Base-by-base conservation (phyloP, 1,140 invertebrate species). In the Halesus radiatus region DNA sequence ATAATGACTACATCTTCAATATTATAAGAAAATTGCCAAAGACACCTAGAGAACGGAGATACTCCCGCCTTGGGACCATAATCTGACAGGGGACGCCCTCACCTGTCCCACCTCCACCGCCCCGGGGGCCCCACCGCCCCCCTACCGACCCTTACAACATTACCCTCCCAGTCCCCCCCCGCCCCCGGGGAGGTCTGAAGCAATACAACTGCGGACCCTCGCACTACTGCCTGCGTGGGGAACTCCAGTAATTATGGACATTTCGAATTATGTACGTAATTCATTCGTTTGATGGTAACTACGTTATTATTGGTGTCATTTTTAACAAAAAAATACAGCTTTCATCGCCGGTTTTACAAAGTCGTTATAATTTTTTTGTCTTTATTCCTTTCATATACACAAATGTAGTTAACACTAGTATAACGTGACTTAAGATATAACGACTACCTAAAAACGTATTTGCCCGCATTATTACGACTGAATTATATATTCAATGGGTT, bases 71-170 rank as follows among this genome's bases (percentile, higher is more conserved):
- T 79, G 82, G 80, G 80, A 81, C 78, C 72, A 66, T 83, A 83
- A 83, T 83, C 76, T 83, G 82, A 83, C 82, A 77, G 70, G 80
- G 80, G 80, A 83, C 62, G 74, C 79, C 79, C 76, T 81, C 76
- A 78, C 76, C 81, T 81, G 80, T 74, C 79, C 73, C 64, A 45
- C 68, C 18, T 60, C 70, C 50, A 32, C 70, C 23, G 16, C 66
- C 52, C 18, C 7, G 54, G 15, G 53, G 62, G 4, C 18, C 52
- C 13, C 3, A 1, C 50, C 5, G 4, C 26, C 56, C 22, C 20
- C 23, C n/a, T 56, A 16, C 66, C 76, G 20, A 66, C 76, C 53
- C 23, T 45, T 26, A 73, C 70, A n/a, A 73, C 45, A 52, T 52
- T 20, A 3, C 29, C 58, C 74, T 1, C n/a, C 70, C 7, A 1